Conservation (phyloP, 2,888 invertebrate genomes). For the Ornithoptera priamus region DNA sequence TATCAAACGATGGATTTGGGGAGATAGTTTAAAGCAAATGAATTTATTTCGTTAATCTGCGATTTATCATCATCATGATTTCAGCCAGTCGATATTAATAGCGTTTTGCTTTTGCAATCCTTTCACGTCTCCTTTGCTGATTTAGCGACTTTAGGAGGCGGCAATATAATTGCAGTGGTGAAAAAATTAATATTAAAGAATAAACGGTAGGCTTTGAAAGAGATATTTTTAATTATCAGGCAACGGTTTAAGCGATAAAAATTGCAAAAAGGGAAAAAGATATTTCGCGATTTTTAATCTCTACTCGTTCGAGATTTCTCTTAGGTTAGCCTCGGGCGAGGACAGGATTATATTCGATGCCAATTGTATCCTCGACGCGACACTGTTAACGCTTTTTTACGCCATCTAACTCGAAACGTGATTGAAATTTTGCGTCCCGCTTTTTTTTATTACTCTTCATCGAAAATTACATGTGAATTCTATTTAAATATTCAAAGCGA, state of each 20-base stretch:
- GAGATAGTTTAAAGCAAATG: background rate
- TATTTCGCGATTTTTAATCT: slow-evolving; percentile 27
- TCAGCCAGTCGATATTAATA: too few species aligned
- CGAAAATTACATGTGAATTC: slow-evolving; percentile 21
- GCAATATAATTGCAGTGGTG: too few species aligned
- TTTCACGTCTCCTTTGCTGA: too few species aligned
- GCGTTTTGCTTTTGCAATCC: too few species aligned
- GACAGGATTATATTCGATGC: slow-evolving; percentile 26
- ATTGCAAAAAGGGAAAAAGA: slow-evolving; percentile 1
- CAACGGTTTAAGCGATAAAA: background rate
- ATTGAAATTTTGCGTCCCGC: slow-evolving; percentile 25
- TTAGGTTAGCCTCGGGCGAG: slow-evolving; percentile 28
- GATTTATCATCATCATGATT: too few species aligned
- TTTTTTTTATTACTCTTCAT: slow-evolving; percentile 23
- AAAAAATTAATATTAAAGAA: too few species aligned
- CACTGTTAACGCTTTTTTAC: slow-evolving; percentile 29
- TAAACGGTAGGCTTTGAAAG: background rate
- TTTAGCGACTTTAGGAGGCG: too few species aligned
- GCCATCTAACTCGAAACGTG: slow-evolving; percentile 26
- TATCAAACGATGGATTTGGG: background rate
- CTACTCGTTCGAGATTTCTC: slow-evolving; percentile 25
- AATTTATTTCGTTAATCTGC: background rate
- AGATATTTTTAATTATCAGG: background rate
- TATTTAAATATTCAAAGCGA: background rate
- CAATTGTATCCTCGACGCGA: slow-evolving; percentile 29